Evolutionary conservation across 2,888 invertebrate genomes (phyloP).

Genomic region (Lottia gigantea): DNA sequence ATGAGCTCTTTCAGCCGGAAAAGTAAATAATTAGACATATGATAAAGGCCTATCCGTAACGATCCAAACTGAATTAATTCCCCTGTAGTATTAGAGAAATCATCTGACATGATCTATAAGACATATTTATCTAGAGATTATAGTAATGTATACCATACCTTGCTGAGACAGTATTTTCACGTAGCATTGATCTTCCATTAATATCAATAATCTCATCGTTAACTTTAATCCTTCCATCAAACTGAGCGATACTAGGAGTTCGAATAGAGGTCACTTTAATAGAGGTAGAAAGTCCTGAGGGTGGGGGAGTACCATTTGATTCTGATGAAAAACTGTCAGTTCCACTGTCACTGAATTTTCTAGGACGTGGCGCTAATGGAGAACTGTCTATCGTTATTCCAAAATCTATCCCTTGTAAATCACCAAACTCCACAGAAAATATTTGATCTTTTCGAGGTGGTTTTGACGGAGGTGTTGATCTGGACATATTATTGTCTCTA

Average conservation of each 20-base stretch:
- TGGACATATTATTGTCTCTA: constrained; percentile 25
- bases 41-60: too few relatives aligned
- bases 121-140: too few relatives aligned
- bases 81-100: too few relatives aligned
- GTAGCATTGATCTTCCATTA: constrained; percentile 76
- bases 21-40: too few relatives aligned
- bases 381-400: constrained; percentile 49
- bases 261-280: constrained; percentile 47
- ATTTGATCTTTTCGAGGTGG: constrained; percentile 58
- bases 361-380: constrained; percentile 18
- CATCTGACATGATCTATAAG: too few relatives aligned
- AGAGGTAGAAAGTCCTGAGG: constrained; percentile 12
- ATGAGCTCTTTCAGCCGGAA: too few relatives aligned
- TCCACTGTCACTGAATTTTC: constrained; percentile 20
- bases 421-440: constrained; percentile 45
- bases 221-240: constrained; percentile 80
- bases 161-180: constrained; percentile 46
- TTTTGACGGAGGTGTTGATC: constrained; percentile 52
- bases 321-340: constrained; percentile 10
- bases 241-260: constrained; percentile 42
- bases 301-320: constrained; percentile 16
- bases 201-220: constrained; percentile 90
- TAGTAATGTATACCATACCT: constrained; percentile 39
- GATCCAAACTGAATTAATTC: too few relatives aligned
- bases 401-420: constrained; percentile 36